Conservation (phyloP, 1,140 invertebrate genomes). For the Vanessa atalanta region DNA sequence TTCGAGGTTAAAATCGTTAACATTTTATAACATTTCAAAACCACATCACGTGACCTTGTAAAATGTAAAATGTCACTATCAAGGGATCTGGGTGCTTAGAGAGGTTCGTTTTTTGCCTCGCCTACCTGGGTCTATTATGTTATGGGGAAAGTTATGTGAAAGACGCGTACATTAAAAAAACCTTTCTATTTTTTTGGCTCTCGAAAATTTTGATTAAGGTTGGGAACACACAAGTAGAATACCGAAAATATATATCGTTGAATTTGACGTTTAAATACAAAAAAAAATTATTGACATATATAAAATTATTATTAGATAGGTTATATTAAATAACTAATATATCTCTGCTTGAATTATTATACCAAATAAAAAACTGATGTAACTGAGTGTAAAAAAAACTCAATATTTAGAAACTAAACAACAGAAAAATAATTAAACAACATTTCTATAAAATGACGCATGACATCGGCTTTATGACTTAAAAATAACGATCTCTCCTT, state of each 20-base stretch:
- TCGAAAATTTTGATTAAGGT: slow-evolving; percentile 38
- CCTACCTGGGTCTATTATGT: slow-evolving; percentile 69
- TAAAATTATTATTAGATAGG: too few relatives aligned
- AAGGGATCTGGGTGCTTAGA: slow-evolving; percentile 52
- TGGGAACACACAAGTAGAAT: neutral
- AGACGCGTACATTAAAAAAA: slow-evolving; percentile 55
- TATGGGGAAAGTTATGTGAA: slow-evolving; percentile 74
- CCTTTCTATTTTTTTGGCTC: slow-evolving; percentile 56
- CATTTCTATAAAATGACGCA: too few relatives aligned
- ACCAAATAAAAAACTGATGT: too few relatives aligned
- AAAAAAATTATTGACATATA: too few relatives aligned
- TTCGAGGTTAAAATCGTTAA: slow-evolving; percentile 18
- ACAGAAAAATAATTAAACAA: too few relatives aligned
- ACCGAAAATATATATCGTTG: neutral
- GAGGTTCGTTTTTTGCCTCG: slow-evolving; percentile 54
- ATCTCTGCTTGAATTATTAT: too few relatives aligned
- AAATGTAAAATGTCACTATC: slow-evolving; percentile 75
- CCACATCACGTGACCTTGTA: slow-evolving; percentile 56
- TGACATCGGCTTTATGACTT: too few relatives aligned
- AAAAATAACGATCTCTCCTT: too few relatives aligned
- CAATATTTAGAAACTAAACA: too few relatives aligned
- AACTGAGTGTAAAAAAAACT: too few relatives aligned
- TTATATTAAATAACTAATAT: too few relatives aligned
- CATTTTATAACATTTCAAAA: slow-evolving; percentile 32
- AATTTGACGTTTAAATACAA: too few relatives aligned